Evolutionary conservation across 2,888 invertebrate species (phyloP).

Genomic region (Cotesia congregata): DNA sequence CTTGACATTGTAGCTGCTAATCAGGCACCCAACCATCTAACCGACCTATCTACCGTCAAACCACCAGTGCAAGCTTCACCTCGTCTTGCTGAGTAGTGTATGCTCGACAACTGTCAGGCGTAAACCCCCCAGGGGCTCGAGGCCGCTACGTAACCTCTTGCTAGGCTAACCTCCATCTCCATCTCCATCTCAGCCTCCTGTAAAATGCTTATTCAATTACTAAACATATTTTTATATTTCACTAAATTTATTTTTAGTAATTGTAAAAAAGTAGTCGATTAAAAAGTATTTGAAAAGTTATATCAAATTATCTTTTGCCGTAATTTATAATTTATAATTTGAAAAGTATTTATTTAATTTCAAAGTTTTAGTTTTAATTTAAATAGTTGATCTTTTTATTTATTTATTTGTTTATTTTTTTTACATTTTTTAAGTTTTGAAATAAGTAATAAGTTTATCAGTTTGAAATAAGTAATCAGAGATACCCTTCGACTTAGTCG

Average conservation of each 20-base stretch:
- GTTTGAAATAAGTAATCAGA: conserved; percentile 8
- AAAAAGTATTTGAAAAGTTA: neutral
- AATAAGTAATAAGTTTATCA: conserved; percentile 1
- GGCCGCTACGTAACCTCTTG: conserved; percentile 44
- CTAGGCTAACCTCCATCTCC: conserved; percentile 53
- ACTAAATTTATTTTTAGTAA: neutral
- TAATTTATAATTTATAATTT: neutral
- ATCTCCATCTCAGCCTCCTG: conserved; percentile 52
- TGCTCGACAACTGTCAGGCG: conserved; percentile 59
- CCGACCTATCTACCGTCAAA: neutral
- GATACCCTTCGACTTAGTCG: neutral
- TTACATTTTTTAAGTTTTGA: neutral
- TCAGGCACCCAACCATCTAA: neutral
- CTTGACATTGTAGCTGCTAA: neutral
- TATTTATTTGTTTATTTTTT: conserved; percentile 11
- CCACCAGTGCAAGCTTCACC: neutral
- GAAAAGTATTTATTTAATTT: conserved; percentile 2
- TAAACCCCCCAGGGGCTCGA: conserved; percentile 59
- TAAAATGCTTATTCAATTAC: neutral
- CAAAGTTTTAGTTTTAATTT: neutral
- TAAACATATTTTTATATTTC: no score
- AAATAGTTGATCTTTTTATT: neutral
- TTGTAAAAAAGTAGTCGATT: neutral
- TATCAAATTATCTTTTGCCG: neutral
- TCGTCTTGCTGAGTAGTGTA: conserved; percentile 2